Base-by-base conservation (phyloP, 2,113 vertebrate species). In the Mixornis gularis region DNA sequence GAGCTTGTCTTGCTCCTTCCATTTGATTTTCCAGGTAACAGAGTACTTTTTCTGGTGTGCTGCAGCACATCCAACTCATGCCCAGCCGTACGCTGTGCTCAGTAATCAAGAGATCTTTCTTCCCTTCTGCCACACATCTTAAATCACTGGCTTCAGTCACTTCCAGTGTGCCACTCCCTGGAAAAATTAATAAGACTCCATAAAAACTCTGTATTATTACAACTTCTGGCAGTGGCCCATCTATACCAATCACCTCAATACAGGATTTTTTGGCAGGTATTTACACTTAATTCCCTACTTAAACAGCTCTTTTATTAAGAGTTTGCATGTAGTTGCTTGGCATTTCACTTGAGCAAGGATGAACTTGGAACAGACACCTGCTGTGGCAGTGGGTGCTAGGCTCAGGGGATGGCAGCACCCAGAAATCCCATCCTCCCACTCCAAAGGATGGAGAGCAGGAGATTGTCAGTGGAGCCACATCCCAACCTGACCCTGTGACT, bases 221-320 rank as follows among this genome's bases (percentile, higher is more conserved):
- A 88, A 40, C 25, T 73, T 73, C 55, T 95, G 90, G 88, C 64
- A 63, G 71, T 32, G 32, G 24, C 43, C 36, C 72, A 78, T 55
- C 49, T 51, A 68, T 32, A 85, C 56, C 77, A 80, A 29, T 84
- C 68, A 84, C 26, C 32, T 68, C 85, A 38, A 66, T 13, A 55
- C 36, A 80, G 40, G 58, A 66, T 46, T 93, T 94, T 94, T 86
- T 83, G 83, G 76, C 90, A 88, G 56, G 43, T 70, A 73, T 94
- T 91, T 94, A 70, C 36, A 17, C 64, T 80, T 80, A 49, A 52
- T 88, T 93, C 91, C 74, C 25, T 55, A 56, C 56, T 80, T 80
- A 88, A 92, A 56, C 78, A 27, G 13, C 27, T 78, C 34, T 83
- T 95, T 80, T 73, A 85, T 70, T 55, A 91, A 74, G 52, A 93